Conservation (phyloP, 2,888 invertebrate species). For the Cryptosula pallasiana region DNA sequence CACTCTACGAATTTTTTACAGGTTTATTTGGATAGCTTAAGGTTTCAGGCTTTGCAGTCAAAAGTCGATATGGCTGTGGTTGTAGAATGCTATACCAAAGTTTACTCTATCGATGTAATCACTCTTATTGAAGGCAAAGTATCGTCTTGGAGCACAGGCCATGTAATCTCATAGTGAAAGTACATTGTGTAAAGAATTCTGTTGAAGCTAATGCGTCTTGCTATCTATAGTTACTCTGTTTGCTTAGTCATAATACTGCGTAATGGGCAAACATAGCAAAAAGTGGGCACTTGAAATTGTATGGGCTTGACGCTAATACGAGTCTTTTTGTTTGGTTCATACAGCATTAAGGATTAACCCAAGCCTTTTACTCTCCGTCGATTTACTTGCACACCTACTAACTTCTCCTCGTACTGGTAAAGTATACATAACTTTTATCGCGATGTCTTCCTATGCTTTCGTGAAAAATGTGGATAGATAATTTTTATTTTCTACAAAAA, state of each 20-base stretch:
- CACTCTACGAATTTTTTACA: too few relatives aligned
- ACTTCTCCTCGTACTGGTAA: too few relatives aligned
- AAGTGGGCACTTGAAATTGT: conserved; percentile 22
- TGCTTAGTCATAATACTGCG: conserved; percentile 19
- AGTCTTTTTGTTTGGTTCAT: background rate
- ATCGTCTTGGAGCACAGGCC: background rate
- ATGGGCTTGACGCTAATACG: background rate
- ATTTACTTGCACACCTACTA: too few relatives aligned
- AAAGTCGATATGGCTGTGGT: background rate
- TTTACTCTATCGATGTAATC: background rate
- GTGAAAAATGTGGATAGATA: too few relatives aligned
- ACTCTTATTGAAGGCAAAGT: background rate
- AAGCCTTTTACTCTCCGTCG: too few relatives aligned
- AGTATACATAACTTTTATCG: too few relatives aligned
- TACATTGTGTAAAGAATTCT: background rate
- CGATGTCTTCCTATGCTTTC: too few relatives aligned
- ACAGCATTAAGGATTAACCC: too few relatives aligned
- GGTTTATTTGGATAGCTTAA: background rate
- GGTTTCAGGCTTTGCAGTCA: background rate
- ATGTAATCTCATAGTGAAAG: conserved; percentile 6
- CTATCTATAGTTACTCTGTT: conserved; percentile 21
- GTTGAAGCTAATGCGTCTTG: background rate
- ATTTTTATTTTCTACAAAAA: too few relatives aligned
- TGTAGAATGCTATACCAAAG: background rate
- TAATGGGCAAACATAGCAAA: conserved; percentile 20